Conservation (phyloP, 2,113 vertebrate species). For the Ibidorhyncha struthersii region DNA sequence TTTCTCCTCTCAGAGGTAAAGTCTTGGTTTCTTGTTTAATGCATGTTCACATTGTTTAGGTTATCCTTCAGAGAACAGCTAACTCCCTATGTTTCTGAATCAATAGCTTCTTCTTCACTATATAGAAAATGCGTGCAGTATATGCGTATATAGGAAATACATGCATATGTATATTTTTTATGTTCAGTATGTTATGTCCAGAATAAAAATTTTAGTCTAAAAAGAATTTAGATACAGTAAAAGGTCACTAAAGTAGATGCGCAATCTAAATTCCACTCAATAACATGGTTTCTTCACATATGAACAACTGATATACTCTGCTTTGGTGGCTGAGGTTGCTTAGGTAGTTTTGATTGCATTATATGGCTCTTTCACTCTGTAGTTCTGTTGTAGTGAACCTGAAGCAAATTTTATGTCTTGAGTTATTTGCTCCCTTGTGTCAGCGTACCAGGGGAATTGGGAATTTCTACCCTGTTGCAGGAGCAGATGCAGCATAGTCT, state of each 20-base stretch:
- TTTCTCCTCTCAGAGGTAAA: neutral
- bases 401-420: neutral
- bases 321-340: neutral
- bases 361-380: neutral
- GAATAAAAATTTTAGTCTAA: neutral
- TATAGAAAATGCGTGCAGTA: neutral
- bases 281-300: neutral
- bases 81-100: neutral
- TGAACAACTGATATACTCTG: neutral
- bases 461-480: neutral
- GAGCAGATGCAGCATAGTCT: neutral
- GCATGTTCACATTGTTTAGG: neutral
- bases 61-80: neutral
- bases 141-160: neutral
- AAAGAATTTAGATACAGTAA: neutral
- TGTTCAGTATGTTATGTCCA: neutral
- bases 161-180: neutral
- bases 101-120: neutral
- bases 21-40: neutral
- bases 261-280: neutral
- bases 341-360: neutral
- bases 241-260: neutral
- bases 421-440: neutral
- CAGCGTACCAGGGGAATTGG: accelerated
- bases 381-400: neutral